Evolutionary conservation across 2,888 invertebrate species (phyloP), one percentile per base, ranked within the genome.

Genomic region (Marronus borbonicus): DNA sequence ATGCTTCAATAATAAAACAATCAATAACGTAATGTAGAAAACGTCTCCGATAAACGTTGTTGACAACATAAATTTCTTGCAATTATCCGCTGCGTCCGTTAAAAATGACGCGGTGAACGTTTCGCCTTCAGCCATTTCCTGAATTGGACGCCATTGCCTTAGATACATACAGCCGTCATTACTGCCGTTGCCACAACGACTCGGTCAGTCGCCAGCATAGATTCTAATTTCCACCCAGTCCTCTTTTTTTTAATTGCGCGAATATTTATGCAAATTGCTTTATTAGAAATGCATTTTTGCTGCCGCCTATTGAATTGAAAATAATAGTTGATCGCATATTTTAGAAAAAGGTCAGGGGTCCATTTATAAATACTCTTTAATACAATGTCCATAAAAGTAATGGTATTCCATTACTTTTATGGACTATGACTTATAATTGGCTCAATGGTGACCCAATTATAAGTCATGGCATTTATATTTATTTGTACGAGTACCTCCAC

Each of bases 1-100:
- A 80, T 77, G 66, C 77, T 49, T 72, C 77, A 77, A 79, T 78
- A 80, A 80, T 80, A 80, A 80, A 80, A 80, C 80, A 78, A 80
- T 80, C 74, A 78, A 80, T 80, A 80, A 79, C 68, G 69, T 70
- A 70, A 77, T 58, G 68, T 10, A 75, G 75, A 74, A 64, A 77
- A 64, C 70, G 70, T 77, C 77, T 64, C 62, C 49, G 77, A 69
- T 78, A 78, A 78, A 78, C 78, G 78, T 78, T 80, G 79, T 80
- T 77, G 80, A 79, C 80, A 79, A 75, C 80, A 76, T 77, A 80
- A 78, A 80, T 80, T 80, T 80, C 72, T 75, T 74, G 75, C 78
- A 78, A 78, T 78, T 78, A 78, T 78, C 78, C 60, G 75, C 17
- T 44, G 64, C 74, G 78, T 58, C 65, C 44, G 50, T 31, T 52